Percentiles rank a stretch among this genome's conserved stretches.
Evolutionary conservation across 53 echinoderm and acorn worm genomes (phyloP).

Genomic region (Zoroaster sp.): DNA sequence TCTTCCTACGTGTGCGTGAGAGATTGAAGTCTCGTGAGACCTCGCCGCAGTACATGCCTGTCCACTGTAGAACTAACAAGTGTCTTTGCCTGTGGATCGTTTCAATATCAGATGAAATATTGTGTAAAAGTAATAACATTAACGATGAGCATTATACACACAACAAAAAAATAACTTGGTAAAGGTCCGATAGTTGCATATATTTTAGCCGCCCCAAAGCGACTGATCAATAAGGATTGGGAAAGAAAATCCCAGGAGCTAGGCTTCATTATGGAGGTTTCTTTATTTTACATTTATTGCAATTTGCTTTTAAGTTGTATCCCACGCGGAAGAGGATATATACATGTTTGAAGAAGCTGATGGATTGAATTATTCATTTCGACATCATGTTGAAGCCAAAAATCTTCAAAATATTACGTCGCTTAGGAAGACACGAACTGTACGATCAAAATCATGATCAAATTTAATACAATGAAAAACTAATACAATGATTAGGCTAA

Average conservation of each 20-base stretch:
- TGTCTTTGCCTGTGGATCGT: background rate
- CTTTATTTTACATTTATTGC: constrained; percentile 38
- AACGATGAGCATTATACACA: background rate
- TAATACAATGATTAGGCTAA: too few species aligned
- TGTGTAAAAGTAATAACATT: constrained; percentile 7
- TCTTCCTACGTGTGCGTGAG: constrained; percentile 33
- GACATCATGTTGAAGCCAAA: background rate
- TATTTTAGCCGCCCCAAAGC: background rate
- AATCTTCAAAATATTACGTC: too few species aligned
- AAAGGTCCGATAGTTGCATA: background rate
- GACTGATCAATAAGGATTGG: background rate
- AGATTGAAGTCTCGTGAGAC: background rate
- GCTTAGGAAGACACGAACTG: too few species aligned
- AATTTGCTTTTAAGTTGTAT: background rate
- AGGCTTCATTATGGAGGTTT: background rate
- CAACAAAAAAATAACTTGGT: background rate
- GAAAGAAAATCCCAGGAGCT: background rate
- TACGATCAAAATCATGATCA: too few species aligned
- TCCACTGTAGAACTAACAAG: background rate
- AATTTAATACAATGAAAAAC: too few species aligned
- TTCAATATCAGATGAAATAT: background rate
- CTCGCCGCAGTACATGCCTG: constrained; percentile 1
- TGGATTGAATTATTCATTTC: background rate
- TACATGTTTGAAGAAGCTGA: background rate
- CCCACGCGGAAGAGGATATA: background rate